Evolutionary conservation across 35 echinoderm and acorn worm genomes (phyloP).

Genomic region (Chiridota heheva): DNA sequence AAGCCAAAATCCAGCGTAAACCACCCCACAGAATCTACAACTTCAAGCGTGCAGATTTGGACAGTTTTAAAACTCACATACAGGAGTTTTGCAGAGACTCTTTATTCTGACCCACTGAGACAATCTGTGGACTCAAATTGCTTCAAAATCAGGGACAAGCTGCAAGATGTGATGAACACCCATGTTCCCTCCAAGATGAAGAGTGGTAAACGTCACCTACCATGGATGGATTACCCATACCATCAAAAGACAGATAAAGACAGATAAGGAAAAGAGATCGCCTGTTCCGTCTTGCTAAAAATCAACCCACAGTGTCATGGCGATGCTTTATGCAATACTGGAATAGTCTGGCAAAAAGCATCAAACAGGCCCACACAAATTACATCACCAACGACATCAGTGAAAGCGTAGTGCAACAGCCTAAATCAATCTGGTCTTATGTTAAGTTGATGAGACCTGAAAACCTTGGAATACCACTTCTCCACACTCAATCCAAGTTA

Average conservation of each 20-base stretch:
- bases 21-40: not conserved
- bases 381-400: slow-evolving; percentile 19
- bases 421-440: slow-evolving; percentile 36
- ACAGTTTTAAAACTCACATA: not conserved
- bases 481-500: not conserved
- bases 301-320: slow-evolving; percentile 6
- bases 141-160: not conserved
- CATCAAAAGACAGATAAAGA: no score
- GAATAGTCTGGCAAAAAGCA: not conserved
- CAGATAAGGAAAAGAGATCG: no score
- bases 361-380: not conserved
- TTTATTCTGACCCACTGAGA: not conserved
- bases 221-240: slow-evolving; percentile 24
- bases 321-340: not conserved
- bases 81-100: not conserved
- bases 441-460: not conserved
- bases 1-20: not conserved
- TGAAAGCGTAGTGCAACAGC: not conserved
- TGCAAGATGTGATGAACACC: not conserved
- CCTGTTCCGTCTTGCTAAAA: slow-evolving; percentile 1
- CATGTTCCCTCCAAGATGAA: slow-evolving; percentile 28
- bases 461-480: not conserved
- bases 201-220: not conserved
- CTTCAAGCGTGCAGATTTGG: not conserved
- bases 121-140: slow-evolving; percentile 17